phyloP scores from a whole-genome alignment of 1,140 invertebrate genomes.

The Drosophila equinoxialis region DNA sequence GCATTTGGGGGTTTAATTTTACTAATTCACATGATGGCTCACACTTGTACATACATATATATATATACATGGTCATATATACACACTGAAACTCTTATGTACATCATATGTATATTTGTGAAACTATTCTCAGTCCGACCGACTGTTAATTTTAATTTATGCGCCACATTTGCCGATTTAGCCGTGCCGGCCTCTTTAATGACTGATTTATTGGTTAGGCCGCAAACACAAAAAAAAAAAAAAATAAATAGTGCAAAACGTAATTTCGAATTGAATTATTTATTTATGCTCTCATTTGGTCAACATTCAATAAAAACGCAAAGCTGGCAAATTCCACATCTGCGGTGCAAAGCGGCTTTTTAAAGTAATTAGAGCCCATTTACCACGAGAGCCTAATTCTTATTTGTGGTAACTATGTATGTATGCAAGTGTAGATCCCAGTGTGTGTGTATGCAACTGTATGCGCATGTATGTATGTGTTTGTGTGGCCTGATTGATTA shows the following conservation, averaged over 20 bases:
- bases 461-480: background rate
- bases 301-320: constrained; percentile 68
- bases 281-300: constrained; percentile 62
- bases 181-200: constrained; percentile 71
- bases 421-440: too few species aligned
- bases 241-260: constrained; percentile 30
- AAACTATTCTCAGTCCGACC: constrained; percentile 33
- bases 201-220: constrained; percentile 75
- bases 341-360: constrained; percentile 56
- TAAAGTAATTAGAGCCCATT: constrained; percentile 74
- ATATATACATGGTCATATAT: background rate
- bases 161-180: constrained; percentile 76
- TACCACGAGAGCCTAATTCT: constrained; percentile 53
- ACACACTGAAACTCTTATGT: constrained; percentile 13
- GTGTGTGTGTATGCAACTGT: constrained; percentile 5
- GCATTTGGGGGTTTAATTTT: constrained; percentile 74
- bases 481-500: constrained; percentile 22
- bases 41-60: constrained; percentile 23
- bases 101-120: background rate
- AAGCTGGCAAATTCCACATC: constrained; percentile 35
- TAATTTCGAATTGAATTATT: constrained; percentile 64
- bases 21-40: constrained; percentile 73
- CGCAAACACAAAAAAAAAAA: constrained; percentile 27
- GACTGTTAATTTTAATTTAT: constrained; percentile 80
- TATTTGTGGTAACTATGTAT: constrained; percentile 41